Conservation (phyloP, 2,888 invertebrate genomes). For the Lepeophtheirus nordmannii region DNA sequence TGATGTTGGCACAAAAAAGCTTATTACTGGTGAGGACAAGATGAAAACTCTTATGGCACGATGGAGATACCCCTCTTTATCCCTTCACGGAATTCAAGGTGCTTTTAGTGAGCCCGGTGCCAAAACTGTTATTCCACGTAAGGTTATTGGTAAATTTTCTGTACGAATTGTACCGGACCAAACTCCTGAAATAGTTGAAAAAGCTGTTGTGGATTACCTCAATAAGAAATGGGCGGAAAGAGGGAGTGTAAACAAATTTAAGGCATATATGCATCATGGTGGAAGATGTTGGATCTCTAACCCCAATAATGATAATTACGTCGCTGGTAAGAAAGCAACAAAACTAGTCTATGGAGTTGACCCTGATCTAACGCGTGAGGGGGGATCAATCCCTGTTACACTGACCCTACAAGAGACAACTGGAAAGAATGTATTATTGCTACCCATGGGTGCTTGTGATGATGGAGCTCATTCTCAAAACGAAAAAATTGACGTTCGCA, state of each 20-base stretch:
- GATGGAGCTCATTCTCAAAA: slow-evolving; percentile 98
- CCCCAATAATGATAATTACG: slow-evolving; percentile 77
- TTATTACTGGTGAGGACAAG: slow-evolving; percentile 29
- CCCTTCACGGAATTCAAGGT: slow-evolving; percentile 86
- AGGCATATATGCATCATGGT: slow-evolving; percentile 47
- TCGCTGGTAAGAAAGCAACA: slow-evolving; percentile 67
- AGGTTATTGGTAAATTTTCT: slow-evolving; percentile 74
- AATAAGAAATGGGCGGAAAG: slow-evolving; percentile 59
- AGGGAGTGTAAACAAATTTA: slow-evolving; percentile 70
- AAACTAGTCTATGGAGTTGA: slow-evolving; percentile 71
- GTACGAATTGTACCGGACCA: slow-evolving; percentile 91
- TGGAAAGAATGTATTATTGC: slow-evolving; percentile 71
- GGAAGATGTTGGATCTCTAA: slow-evolving; percentile 86
- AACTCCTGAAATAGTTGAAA: slow-evolving; percentile 62
- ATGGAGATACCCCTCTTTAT: slow-evolving; percentile 85
- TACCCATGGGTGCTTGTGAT: slow-evolving; percentile 87
- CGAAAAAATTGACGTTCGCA: slow-evolving; percentile 79
- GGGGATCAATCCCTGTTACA: slow-evolving; percentile 93
- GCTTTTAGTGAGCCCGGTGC: slow-evolving; percentile 83
- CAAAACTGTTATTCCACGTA: slow-evolving; percentile 85
- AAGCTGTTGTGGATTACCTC: slow-evolving; percentile 59
- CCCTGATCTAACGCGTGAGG: slow-evolving; percentile 89
- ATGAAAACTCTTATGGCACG: slow-evolving; percentile 74
- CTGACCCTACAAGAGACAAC: slow-evolving; percentile 50
- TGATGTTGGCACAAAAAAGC: slow-evolving; percentile 49